Evolutionary conservation across 2,113 vertebrate species (phyloP).

Genomic region (Lota lota): DNA sequence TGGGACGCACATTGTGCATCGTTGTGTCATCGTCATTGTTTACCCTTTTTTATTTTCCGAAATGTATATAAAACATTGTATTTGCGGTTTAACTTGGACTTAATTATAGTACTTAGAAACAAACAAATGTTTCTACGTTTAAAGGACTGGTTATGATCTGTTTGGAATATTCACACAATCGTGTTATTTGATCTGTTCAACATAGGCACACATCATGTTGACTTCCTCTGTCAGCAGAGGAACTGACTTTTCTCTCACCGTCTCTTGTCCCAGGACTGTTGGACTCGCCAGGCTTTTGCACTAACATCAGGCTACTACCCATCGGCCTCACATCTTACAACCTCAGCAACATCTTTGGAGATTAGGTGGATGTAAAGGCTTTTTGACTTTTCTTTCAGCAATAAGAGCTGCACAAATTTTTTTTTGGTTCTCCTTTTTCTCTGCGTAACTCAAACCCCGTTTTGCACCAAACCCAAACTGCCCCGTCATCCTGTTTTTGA

Average conservation of each 20-base stretch:
- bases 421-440: background rate
- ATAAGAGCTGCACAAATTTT: constrained; percentile 21
- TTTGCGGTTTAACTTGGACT: too few relatives aligned
- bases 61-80: too few relatives aligned
- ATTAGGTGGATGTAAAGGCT: constrained; percentile 38
- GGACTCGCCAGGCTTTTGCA: constrained; percentile 56
- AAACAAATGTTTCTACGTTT: too few relatives aligned
- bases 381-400: constrained; percentile 12
- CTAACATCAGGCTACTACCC: constrained; percentile 52
- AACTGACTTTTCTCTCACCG: background rate
- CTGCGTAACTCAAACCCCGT: constrained; percentile 15
- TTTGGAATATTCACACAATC: too few relatives aligned
- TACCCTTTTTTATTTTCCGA: too few relatives aligned
- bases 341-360: constrained; percentile 20
- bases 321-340: constrained; percentile 33
- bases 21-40: too few relatives aligned
- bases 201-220: too few relatives aligned
- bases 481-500: background rate
- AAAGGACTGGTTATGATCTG: too few relatives aligned
- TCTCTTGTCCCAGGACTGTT: constrained; percentile 33
- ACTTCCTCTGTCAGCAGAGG: too few relatives aligned
- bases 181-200: too few relatives aligned
- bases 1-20: too few relatives aligned
- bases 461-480: constrained; percentile 39
- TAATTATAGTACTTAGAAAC: too few relatives aligned